Percentiles rank a stretch among this genome's conserved stretches.
These are phyloP conservation scores for Imbricaverruca yamaguchii DNA, from an alignment of 2,888 invertebrate genomes.

Conservation along the genomic window DNA sequence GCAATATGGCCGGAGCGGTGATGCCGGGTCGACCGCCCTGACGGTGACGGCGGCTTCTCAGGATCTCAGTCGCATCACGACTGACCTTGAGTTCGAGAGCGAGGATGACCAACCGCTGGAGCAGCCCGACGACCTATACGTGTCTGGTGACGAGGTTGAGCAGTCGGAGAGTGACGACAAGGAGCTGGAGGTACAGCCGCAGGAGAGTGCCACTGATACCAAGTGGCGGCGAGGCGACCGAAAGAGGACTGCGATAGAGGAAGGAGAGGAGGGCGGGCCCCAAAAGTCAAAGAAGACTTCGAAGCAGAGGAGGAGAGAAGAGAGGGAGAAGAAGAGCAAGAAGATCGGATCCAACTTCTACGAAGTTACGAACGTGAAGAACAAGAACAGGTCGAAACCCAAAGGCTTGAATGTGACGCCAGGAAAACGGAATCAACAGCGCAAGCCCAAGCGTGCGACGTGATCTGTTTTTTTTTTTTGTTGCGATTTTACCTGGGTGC, in stretches of 20 bases:
- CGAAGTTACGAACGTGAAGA: slow-evolving; percentile 80
- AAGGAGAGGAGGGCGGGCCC: no score
- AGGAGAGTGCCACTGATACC: no score
- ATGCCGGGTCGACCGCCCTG: not conserved
- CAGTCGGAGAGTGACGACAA: slow-evolving; percentile 32
- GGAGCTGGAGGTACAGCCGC: not conserved
- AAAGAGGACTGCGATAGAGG: no score
- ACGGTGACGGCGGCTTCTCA: slow-evolving; percentile 37
- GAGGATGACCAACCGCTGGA: slow-evolving; percentile 40
- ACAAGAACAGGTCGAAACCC: slow-evolving; percentile 39
- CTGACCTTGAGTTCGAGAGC: slow-evolving; percentile 40
- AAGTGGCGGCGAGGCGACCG: no score
- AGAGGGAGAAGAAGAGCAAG: slow-evolving; percentile 14
- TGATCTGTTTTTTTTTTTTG: no score
- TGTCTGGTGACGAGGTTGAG: slow-evolving; percentile 35
- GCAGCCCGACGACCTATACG: slow-evolving; percentile 31
- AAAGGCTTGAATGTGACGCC: not conserved
- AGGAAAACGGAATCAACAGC: not conserved
- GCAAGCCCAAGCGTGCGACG: no score
- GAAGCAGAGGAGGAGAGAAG: not conserved
- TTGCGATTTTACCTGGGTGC: no score
- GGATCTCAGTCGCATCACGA: slow-evolving; percentile 41
- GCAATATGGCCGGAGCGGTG: slow-evolving; percentile 3
- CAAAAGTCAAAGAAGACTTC: slow-evolving; percentile 6
- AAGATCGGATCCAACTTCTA: slow-evolving; percentile 81